Conservation (phyloP, 2,888 invertebrate species). For the Drosophila peninsularis region DNA sequence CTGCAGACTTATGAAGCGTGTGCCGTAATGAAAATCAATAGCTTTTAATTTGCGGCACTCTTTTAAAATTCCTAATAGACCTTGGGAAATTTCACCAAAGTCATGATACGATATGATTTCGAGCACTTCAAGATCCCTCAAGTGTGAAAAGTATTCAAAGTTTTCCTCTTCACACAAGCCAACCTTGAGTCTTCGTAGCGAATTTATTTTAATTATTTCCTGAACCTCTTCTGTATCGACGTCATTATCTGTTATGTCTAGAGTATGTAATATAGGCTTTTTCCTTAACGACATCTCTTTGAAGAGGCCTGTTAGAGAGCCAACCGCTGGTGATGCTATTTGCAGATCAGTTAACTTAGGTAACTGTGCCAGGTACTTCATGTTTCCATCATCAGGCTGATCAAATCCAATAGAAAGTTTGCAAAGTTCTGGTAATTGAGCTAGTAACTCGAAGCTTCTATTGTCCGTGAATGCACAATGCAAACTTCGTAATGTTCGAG, state of each 20-base stretch:
- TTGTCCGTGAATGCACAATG: neutral
- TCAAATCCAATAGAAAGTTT: neutral
- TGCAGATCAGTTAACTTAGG: neutral
- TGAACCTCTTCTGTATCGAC: neutral
- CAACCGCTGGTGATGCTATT: neutral
- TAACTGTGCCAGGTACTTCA: neutral
- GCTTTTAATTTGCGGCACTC: neutral
- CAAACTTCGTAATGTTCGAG: neutral
- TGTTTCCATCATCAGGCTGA: neutral
- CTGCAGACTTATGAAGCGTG: neutral
- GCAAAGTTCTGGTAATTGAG: neutral
- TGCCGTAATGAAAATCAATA: neutral
- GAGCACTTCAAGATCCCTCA: neutral
- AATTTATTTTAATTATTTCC: neutral
- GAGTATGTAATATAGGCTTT: neutral
- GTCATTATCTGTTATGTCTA: neutral
- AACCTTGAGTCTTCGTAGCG: constrained; percentile 4
- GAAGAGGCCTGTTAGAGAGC: neutral
- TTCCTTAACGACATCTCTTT: neutral
- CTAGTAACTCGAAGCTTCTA: neutral
- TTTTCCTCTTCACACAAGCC: neutral
- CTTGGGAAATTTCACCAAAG: neutral
- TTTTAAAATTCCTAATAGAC: neutral
- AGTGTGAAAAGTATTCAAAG: neutral
- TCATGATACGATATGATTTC: neutral